A percentile compares a stretch with the other conserved stretches of the same genome.
Evolutionary conservation across 2,797 vertebrate genomes (phyloP).

Genomic region (Macroramphosus scolopax): DNA sequence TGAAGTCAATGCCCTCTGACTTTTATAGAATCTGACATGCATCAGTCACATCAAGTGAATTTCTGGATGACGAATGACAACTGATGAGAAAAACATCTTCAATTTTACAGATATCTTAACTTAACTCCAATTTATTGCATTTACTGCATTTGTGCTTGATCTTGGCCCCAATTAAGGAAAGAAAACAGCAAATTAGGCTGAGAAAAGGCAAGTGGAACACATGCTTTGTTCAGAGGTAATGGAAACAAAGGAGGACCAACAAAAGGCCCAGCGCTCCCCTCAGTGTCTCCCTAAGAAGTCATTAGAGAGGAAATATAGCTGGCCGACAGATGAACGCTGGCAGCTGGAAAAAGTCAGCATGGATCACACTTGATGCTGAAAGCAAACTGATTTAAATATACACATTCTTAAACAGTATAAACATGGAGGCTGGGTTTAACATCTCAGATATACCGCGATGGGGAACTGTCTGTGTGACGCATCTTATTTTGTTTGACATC

Average conservation of each 20-base stretch:
- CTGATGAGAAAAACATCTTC: too few species aligned
- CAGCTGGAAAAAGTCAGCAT: constrained; percentile 4
- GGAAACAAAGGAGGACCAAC: constrained; percentile 52
- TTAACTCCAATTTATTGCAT: too few species aligned
- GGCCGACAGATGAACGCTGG: constrained; percentile 27
- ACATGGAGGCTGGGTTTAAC: not conserved
- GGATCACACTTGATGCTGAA: not conserved
- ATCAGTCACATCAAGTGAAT: too few species aligned
- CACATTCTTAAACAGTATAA: not conserved
- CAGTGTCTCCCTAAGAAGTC: constrained; percentile 52
- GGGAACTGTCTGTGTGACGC: not conserved
- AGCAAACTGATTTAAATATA: not conserved
- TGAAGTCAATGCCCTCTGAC: too few species aligned
- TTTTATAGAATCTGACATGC: too few species aligned
- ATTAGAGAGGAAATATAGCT: constrained; percentile 54
- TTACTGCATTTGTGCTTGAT: constrained; percentile 3
- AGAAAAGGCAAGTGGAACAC: constrained; percentile 51
- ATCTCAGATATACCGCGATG: not conserved
- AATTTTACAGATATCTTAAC: too few species aligned
- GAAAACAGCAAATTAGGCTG: constrained; percentile 16
- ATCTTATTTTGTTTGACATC: constrained; percentile 11
- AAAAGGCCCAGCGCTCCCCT: constrained; percentile 56
- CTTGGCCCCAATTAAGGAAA: constrained; percentile 1
- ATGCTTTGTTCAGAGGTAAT: constrained; percentile 51
- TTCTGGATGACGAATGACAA: too few species aligned